A percentile compares a stretch with the other conserved stretches of the same genome.
phyloP scores from a whole-genome alignment of 2,888 invertebrate species.

The Sphecodes monilicornis region DNA sequence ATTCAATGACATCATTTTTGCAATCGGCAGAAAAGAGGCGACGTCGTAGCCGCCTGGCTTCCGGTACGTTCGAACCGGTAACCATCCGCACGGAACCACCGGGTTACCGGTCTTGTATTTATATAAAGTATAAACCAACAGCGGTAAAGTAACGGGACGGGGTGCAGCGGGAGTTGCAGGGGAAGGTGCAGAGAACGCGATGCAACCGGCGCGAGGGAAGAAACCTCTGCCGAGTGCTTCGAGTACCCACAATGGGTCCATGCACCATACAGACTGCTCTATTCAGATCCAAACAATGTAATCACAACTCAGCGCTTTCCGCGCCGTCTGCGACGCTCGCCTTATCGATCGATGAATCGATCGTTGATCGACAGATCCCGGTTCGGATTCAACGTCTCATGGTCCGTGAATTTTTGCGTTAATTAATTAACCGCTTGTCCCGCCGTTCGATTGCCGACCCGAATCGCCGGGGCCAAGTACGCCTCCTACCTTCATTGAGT shows the following conservation, averaged over 20 bases:
- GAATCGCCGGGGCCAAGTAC: slow-evolving; percentile 20
- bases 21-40: slow-evolving; percentile 40
- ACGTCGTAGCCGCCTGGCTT: slow-evolving; percentile 31
- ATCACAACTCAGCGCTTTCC: slow-evolving; percentile 81
- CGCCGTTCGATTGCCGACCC: slow-evolving; percentile 39
- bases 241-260: slow-evolving; percentile 72
- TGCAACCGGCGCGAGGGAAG: slow-evolving; percentile 25
- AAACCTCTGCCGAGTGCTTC: slow-evolving; percentile 59
- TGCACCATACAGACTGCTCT: slow-evolving; percentile 76
- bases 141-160: slow-evolving; percentile 36
- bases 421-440: slow-evolving; percentile 73
- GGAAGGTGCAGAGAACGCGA: slow-evolving; percentile 37
- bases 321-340: slow-evolving; percentile 66
- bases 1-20: slow-evolving; percentile 67
- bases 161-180: slow-evolving; percentile 15
- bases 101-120: slow-evolving; percentile 75
- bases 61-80: slow-evolving; percentile 68
- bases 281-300: slow-evolving; percentile 79
- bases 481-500: neutral
- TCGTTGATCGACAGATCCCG: slow-evolving; percentile 71
- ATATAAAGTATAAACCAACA: slow-evolving; percentile 72
- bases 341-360: slow-evolving; percentile 73
- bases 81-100: slow-evolving; percentile 67
- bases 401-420: slow-evolving; percentile 63
- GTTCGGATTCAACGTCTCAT: slow-evolving; percentile 61